Evolutionary conservation across 2,113 vertebrate genomes (phyloP).

Genomic region (Myiopsitta monachus): DNA sequence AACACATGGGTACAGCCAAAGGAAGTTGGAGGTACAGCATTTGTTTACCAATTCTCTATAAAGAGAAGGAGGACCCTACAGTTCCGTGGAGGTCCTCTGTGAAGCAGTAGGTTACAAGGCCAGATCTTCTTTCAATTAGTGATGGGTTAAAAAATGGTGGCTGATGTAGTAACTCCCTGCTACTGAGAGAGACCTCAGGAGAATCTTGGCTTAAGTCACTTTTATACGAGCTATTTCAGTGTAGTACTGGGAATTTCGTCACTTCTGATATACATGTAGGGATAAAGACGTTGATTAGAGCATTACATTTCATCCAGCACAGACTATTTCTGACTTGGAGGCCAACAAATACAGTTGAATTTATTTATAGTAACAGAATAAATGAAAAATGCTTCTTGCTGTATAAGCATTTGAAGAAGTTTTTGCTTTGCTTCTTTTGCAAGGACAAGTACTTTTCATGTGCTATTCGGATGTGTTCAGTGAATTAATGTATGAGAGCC

Average conservation of each 20-base stretch:
- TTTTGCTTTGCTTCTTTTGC: background rate
- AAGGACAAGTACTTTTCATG: background rate
- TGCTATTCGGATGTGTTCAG: background rate
- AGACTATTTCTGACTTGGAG: background rate
- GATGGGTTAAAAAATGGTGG: background rate
- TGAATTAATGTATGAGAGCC: background rate
- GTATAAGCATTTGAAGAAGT: background rate
- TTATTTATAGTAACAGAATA: background rate
- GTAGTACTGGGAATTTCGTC: background rate
- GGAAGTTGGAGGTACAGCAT: background rate
- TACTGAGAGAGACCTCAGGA: background rate
- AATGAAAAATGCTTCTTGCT: background rate
- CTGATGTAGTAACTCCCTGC: background rate
- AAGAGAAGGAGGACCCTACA: background rate
- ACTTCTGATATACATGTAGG: background rate
- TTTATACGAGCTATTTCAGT: background rate
- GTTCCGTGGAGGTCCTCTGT: background rate
- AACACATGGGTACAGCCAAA: background rate
- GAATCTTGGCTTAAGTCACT: background rate
- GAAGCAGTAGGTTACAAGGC: background rate
- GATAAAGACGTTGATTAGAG: background rate
- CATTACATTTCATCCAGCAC: background rate
- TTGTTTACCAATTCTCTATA: background rate
- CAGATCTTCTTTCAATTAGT: background rate
- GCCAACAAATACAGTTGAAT: background rate